Percentiles rank a stretch among this genome's conserved stretches.
Evolutionary conservation across 2,113 vertebrate species (phyloP).

Genomic region (Microcebus griseorufus): DNA sequence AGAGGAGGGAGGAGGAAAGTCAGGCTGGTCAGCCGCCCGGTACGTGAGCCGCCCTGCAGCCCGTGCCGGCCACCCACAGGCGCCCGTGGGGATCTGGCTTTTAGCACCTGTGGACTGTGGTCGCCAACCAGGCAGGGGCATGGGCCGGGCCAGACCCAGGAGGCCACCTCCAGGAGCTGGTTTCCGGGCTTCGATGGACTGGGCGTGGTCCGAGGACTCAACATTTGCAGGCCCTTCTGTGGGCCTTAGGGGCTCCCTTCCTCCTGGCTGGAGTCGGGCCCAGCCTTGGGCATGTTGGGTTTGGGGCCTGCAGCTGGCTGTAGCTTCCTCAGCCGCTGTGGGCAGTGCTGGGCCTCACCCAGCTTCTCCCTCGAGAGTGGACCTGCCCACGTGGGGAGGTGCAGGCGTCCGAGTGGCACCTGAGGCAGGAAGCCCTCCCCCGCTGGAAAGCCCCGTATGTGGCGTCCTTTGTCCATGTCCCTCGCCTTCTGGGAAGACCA

Average conservation of each 20-base stretch:
- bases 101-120: too few relatives aligned
- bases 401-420: neutral
- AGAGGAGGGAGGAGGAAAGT: slow-evolving; percentile 92
- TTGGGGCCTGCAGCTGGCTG: neutral
- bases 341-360: neutral
- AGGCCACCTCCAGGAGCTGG: too few relatives aligned
- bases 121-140: neutral
- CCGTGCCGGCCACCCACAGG: neutral
- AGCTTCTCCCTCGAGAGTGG: neutral
- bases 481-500: slow-evolving; percentile 17
- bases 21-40: slow-evolving; percentile 88
- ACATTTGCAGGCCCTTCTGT: neutral
- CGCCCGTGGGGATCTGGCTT: accelerated
- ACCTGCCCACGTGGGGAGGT: neutral
- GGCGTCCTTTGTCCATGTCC: neutral
- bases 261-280: neutral
- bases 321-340: neutral
- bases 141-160: neutral
- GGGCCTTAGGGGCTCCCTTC: neutral
- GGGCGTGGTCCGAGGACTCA: neutral
- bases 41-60: slow-evolving; percentile 66
- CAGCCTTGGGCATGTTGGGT: neutral
- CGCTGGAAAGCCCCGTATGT: neutral
- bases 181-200: neutral
- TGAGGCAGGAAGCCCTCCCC: neutral